phyloP scores from a whole-genome alignment of 2,888 invertebrate species.

The Watsonalla binaria region DNA sequence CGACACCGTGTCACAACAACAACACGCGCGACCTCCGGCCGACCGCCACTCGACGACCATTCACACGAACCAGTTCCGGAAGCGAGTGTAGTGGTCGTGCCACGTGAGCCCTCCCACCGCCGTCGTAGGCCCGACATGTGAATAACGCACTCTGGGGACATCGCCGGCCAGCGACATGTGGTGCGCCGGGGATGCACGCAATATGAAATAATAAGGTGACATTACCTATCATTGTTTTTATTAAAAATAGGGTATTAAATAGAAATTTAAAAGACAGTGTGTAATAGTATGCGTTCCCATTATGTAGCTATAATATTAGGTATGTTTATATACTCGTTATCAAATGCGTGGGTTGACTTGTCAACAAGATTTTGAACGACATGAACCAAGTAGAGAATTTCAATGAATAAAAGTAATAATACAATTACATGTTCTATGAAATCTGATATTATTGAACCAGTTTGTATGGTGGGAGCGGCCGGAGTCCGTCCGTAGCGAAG shows the following conservation, averaged over 20 bases:
- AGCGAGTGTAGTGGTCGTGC: conserved; percentile 46
- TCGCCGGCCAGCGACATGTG: conserved; percentile 52
- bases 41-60: conserved; percentile 25
- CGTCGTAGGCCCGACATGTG: conserved; percentile 43
- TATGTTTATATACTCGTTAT: too few species aligned
- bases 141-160: conserved; percentile 44
- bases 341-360: not conserved
- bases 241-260: too few species aligned
- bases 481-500: conserved; percentile 56
- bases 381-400: not conserved
- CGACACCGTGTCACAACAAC: conserved; percentile 35
- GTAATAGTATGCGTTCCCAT: too few species aligned
- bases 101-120: conserved; percentile 33
- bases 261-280: too few species aligned
- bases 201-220: conserved; percentile 76
- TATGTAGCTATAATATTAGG: too few species aligned
- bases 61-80: conserved; percentile 33
- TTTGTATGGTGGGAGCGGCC: conserved; percentile 61
- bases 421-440: conserved; percentile 12
- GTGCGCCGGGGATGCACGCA: conserved; percentile 47
- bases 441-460: conserved; percentile 24
- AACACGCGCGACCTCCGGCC: conserved; percentile 41
- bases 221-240: conserved; percentile 11
- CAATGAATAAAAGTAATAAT: conserved; percentile 4
- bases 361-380: not conserved